Conservation (phyloP, 2,888 invertebrate genomes). For the Carterocephalus palaemon region DNA sequence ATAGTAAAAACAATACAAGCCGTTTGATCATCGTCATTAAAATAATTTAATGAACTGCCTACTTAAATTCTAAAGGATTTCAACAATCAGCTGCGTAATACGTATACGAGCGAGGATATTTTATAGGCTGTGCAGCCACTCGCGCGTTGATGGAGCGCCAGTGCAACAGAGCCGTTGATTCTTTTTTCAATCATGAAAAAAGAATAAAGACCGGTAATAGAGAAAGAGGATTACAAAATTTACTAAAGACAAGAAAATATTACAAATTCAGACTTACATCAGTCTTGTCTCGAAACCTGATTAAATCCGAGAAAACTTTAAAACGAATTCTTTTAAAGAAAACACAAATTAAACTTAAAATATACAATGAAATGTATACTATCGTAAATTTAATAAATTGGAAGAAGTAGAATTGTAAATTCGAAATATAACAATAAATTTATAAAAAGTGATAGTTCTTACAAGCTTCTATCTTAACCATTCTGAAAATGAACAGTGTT, state of each 20-base stretch:
- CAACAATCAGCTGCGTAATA: conserved; percentile 4
- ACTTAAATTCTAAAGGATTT: conserved; percentile 25
- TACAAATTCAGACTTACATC: conserved; percentile 57
- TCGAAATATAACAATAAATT: conserved; percentile 16
- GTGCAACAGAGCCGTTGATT: conserved; percentile 7
- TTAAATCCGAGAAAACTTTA: conserved; percentile 34
- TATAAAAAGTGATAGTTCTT: conserved; percentile 12
- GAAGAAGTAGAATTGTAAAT: conserved; percentile 22
- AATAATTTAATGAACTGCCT: conserved; percentile 28
- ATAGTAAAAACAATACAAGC: conserved; percentile 38
- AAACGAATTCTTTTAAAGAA: conserved; percentile 11
- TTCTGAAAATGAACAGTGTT: conserved; percentile 1
- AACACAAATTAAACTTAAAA: conserved; percentile 1
- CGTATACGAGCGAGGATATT: neutral
- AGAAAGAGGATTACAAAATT: conserved; percentile 23
- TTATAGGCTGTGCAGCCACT: no score
- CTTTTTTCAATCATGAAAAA: no score
- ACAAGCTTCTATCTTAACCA: conserved; percentile 11
- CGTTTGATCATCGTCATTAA: conserved; percentile 31
- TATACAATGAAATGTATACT: conserved; percentile 14
- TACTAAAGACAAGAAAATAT: conserved; percentile 28
- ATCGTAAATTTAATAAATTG: conserved; percentile 13
- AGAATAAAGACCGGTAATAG: conserved; percentile 18
- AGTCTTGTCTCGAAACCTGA: conserved; percentile 52
- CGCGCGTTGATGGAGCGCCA: conserved; percentile 12